Conservation (phyloP, 2,113 vertebrate genomes). For the Pseudopodoces humilis region DNA sequence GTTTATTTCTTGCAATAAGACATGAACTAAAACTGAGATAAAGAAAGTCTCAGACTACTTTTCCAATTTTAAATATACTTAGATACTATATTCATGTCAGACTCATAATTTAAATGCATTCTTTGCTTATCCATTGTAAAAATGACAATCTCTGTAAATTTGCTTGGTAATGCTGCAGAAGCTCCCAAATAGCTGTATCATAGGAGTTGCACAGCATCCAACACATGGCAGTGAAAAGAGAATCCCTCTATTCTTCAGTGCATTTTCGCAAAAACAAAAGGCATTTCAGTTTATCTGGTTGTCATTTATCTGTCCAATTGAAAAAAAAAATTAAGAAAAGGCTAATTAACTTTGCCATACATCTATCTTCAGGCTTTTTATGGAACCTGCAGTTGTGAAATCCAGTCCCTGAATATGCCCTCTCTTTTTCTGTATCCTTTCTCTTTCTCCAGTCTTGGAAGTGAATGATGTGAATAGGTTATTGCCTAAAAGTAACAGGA, state of each 20-base stretch:
- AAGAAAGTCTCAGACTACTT: not conserved
- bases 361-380: not conserved
- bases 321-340: not conserved
- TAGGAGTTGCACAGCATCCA: not conserved
- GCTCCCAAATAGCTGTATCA: not conserved
- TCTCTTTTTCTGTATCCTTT: not conserved
- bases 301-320: not conserved
- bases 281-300: not conserved
- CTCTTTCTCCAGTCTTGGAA: not conserved
- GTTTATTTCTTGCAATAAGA: slow-evolving; percentile 10
- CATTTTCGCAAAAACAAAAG: not conserved
- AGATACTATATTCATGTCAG: not conserved
- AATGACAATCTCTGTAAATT: not conserved
- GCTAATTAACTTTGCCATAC: not conserved
- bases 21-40: not conserved
- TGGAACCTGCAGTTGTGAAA: not conserved
- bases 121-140: not conserved
- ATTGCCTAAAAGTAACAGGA: not conserved
- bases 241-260: not conserved
- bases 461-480: not conserved
- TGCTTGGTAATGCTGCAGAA: not conserved
- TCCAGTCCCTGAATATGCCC: not conserved
- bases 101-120: not conserved
- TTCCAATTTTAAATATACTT: not conserved
- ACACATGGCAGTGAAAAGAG: not conserved